phyloP scores from a whole-genome alignment of 2,113 vertebrate genomes.

The Cepphus grylle region DNA sequence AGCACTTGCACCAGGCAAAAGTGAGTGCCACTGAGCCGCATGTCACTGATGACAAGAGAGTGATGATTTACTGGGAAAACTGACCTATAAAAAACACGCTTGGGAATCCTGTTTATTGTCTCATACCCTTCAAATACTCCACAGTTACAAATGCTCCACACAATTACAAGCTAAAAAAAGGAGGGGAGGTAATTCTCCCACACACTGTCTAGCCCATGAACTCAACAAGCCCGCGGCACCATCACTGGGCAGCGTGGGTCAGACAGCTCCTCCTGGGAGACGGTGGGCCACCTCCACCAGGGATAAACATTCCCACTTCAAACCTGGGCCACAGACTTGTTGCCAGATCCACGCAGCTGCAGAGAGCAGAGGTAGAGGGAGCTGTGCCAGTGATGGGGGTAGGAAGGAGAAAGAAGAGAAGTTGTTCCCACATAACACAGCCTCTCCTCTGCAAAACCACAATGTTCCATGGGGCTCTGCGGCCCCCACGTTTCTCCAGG shows the following conservation, averaged over 20 bases:
- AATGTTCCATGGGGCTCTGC: neutral
- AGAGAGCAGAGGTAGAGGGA: neutral
- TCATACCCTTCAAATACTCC: neutral
- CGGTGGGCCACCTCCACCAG: neutral
- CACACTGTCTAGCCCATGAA: neutral
- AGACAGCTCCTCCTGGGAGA: neutral
- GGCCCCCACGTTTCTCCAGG: neutral
- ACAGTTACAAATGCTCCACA: neutral
- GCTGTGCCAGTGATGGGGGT: neutral
- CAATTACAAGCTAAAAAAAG: slow-evolving; percentile 5
- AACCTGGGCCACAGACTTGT: neutral
- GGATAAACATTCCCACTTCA: neutral
- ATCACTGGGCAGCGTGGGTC: neutral
- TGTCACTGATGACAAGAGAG: neutral
- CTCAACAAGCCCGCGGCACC: neutral
- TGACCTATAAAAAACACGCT: neutral
- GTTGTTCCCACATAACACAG: neutral
- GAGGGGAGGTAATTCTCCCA: neutral
- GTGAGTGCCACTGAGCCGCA: neutral
- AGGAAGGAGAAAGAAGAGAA: neutral
- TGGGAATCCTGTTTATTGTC: slow-evolving; percentile 1
- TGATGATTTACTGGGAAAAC: slow-evolving; percentile 19
- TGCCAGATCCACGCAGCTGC: neutral
- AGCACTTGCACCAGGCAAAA: neutral
- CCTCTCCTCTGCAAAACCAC: neutral